Evolutionary conservation across 1,140 invertebrate species (phyloP), one percentile per base, ranked within the genome.

Genomic region (Lordiphosa clarofinis): DNA sequence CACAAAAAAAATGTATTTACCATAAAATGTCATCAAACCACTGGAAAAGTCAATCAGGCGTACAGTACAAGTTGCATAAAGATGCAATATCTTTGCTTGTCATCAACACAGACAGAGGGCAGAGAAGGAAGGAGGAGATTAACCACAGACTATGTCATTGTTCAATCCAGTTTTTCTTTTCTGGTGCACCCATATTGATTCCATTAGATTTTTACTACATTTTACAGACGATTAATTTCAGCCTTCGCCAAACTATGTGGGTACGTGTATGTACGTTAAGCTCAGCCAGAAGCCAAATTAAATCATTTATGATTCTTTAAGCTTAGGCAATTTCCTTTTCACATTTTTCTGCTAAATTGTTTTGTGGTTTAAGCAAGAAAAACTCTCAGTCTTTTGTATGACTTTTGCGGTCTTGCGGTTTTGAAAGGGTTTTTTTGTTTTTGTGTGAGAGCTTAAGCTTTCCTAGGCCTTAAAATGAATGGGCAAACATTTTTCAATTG

Each of bases 401-500:
- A 66, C 67, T 74, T 71, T 81, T 75, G 76, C 57, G 76, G 75
- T 81, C 67, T 38, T 15, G 13, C 28, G 19, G 62, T 70, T 44
- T 38, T 55, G 56, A 54, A 73, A 73, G 61, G 73, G 70, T 67
- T 75, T 28, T 67, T 28, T 28, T 6, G 24, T 28, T 28, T 63
- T 56, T 56, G 54, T 56, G 39, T 71, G 62, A 81, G 67, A 82
- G 71, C 49, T 57, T 6, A 28, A 11, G 46, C 31, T 35, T 28
- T 28, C 24, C 3, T 7, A 19, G 38, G 55, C 19, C 52, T 44
- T 47, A 60, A 44, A 56, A 62, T 57, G 50, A 57, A 66, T 65
- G 61, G 75, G 62, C 42, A 59, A 58, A 67, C 52, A 70, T 52
- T 73, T 64, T 56, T 70, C 76, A 82, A 75, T 81, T 82, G 75